phyloP scores from a whole-genome alignment of 1,140 invertebrate species.

The Hyles vespertilio region DNA sequence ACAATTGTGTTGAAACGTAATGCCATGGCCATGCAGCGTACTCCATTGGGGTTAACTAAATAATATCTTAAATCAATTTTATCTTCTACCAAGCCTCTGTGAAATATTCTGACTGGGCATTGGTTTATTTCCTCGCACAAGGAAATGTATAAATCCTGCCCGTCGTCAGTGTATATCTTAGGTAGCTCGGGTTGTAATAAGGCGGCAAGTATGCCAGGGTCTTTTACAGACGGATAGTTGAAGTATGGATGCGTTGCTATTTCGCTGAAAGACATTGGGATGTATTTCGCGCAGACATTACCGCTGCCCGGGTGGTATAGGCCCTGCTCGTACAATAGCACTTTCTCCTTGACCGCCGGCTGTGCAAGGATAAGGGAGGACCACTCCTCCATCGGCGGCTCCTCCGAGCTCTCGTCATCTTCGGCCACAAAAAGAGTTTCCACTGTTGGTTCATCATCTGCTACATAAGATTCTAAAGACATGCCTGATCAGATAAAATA shows the following conservation, averaged over 20 bases:
- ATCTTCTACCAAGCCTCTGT: conserved; percentile 47
- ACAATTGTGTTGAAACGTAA: conserved; percentile 61
- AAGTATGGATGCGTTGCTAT: conserved; percentile 66
- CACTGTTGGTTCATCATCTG: too few relatives aligned
- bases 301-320: conserved; percentile 46
- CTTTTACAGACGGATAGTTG: conserved; percentile 63
- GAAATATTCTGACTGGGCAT: conserved; percentile 55
- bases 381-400: conserved; percentile 52
- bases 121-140: conserved; percentile 63
- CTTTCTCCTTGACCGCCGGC: conserved; percentile 35
- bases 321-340: conserved; percentile 28
- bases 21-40: conserved; percentile 55
- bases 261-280: conserved; percentile 64
- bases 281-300: conserved; percentile 51
- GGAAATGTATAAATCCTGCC: conserved; percentile 58
- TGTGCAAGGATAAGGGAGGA: conserved; percentile 38
- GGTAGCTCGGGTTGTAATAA: conserved; percentile 53
- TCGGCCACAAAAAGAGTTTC: conserved; percentile 17
- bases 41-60: conserved; percentile 56
- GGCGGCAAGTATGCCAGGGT: conserved; percentile 70
- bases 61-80: conserved; percentile 68
- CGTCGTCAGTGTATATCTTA: conserved; percentile 53
- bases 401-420: conserved; percentile 36
- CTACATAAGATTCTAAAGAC: conserved; percentile 17
- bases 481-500: conserved; percentile 14